These are phyloP conservation scores for Phenacoccus solenopsis DNA, from an alignment of 1,140 invertebrate genomes.

Conservation along the genomic window DNA sequence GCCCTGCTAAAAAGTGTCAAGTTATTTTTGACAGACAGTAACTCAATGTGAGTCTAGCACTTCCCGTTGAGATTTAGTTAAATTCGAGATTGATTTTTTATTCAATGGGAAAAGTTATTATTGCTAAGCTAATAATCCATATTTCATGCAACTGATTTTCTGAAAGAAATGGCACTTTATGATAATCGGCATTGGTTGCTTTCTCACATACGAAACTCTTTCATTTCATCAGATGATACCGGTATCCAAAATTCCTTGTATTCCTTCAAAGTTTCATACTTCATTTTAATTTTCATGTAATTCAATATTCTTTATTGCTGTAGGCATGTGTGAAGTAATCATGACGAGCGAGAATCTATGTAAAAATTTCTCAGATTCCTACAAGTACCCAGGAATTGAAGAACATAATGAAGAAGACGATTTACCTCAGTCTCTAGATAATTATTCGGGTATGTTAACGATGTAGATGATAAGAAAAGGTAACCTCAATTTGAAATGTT, in stretches of 20 bases:
- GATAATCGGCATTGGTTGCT: conserved; percentile 85
- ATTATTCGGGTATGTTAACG: conserved; percentile 51
- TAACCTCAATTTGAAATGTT: neutral
- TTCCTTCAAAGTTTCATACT: neutral
- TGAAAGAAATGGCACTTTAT: conserved; percentile 91
- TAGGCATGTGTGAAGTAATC: conserved; percentile 60
- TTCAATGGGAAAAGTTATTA: too few relatives aligned
- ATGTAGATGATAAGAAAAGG: conserved; percentile 11
- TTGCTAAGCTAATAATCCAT: too few relatives aligned
- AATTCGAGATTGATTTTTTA: too few relatives aligned
- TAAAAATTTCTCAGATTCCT: conserved; percentile 41
- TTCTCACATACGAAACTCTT: conserved; percentile 83
- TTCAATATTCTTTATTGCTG: conserved; percentile 24
- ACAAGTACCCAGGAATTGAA: conserved; percentile 59
- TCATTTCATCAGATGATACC: conserved; percentile 90
- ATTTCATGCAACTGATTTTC: too few relatives aligned
- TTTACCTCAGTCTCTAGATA: conserved; percentile 51
- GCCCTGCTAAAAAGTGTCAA: too few relatives aligned
- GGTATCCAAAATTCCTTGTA: conserved; percentile 37
- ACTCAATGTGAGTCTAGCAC: too few relatives aligned
- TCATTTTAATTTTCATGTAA: conserved; percentile 5
- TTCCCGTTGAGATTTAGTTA: too few relatives aligned
- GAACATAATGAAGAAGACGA: conserved; percentile 63
- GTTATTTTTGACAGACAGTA: too few relatives aligned
- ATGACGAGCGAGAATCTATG: conserved; percentile 62